Percentiles rank a stretch among this genome's conserved stretches.
These are phyloP conservation scores for Lasioglossum marginatum DNA, from an alignment of 2,888 invertebrate genomes.

Conservation along the genomic window DNA sequence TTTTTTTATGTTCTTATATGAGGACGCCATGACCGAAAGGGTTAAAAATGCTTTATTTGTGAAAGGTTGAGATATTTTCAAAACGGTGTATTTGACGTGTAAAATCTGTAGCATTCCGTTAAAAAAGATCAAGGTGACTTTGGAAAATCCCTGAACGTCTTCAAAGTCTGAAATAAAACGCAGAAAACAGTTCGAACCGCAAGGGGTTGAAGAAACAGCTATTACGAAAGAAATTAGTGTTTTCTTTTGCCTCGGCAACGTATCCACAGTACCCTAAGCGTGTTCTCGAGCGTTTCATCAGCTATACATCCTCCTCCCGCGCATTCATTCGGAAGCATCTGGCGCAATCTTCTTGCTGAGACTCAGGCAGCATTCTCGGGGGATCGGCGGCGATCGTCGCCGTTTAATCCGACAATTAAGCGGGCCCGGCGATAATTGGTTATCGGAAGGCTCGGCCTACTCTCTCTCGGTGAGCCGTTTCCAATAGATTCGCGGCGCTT, in stretches of 20 bases:
- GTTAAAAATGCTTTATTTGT: too few species aligned
- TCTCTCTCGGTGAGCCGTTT: slow-evolving; percentile 23
- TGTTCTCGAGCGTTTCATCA: not conserved
- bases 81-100: too few species aligned
- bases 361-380: not conserved
- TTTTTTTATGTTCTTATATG: too few species aligned
- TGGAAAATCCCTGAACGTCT: too few species aligned
- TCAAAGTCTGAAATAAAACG: not conserved
- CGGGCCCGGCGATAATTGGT: slow-evolving; percentile 44
- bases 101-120: too few species aligned
- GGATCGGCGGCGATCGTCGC: not conserved
- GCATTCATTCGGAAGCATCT: not conserved
- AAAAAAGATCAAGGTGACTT: too few species aligned
- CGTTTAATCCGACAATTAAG: slow-evolving; percentile 55
- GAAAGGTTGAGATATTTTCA: too few species aligned
- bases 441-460: slow-evolving; percentile 37
- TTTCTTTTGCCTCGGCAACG: not conserved
- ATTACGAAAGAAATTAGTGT: not conserved
- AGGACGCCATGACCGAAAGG: too few species aligned
- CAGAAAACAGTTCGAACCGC: not conserved
- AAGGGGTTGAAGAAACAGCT: not conserved
- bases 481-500: slow-evolving; percentile 57
- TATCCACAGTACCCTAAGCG: not conserved
- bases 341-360: not conserved
- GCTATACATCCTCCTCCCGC: not conserved